These are phyloP conservation scores for Pseudomyrmex dendroicus DNA, from an alignment of 1,140 invertebrate genomes.

Conservation along the genomic window DNA sequence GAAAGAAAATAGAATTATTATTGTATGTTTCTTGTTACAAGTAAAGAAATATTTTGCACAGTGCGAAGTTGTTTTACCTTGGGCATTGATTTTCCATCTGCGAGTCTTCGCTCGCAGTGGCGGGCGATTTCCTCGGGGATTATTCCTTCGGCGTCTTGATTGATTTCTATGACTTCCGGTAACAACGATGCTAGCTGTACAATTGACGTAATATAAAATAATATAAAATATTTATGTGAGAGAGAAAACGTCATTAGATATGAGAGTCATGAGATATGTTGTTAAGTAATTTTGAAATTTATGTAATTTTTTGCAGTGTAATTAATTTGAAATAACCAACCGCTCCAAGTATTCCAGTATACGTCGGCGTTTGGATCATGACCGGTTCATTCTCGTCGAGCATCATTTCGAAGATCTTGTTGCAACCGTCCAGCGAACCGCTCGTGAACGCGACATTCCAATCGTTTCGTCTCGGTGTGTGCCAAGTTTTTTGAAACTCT, in stretches of 20 bases:
- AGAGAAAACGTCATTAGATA: not conserved
- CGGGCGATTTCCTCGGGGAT: conserved; percentile 77
- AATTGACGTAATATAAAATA: not conserved
- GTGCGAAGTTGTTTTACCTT: conserved; percentile 77
- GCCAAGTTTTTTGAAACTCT: conserved; percentile 87
- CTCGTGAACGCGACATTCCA: conserved; percentile 88
- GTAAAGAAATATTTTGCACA: not conserved
- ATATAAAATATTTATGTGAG: no score
- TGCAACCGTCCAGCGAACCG: conserved; percentile 91
- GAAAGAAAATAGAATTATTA: not conserved
- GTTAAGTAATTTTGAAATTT: not conserved
- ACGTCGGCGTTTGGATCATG: conserved; percentile 88
- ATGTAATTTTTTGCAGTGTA: not conserved
- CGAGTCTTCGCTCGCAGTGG: conserved; percentile 74
- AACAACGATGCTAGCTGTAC: conserved; percentile 75
- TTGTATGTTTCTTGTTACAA: no score
- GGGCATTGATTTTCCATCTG: conserved; percentile 71
- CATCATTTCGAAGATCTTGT: conserved; percentile 89
- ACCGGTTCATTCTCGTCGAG: conserved; percentile 88
- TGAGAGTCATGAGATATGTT: not conserved
- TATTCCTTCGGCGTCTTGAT: conserved; percentile 81
- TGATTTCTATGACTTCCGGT: conserved; percentile 77
- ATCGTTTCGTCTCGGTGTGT: conserved; percentile 86
- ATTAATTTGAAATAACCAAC: conserved; percentile 68
- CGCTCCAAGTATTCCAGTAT: conserved; percentile 86